phyloP scores from a whole-genome alignment of 2,888 invertebrate genomes.

The Hyppa rectilinea region DNA sequence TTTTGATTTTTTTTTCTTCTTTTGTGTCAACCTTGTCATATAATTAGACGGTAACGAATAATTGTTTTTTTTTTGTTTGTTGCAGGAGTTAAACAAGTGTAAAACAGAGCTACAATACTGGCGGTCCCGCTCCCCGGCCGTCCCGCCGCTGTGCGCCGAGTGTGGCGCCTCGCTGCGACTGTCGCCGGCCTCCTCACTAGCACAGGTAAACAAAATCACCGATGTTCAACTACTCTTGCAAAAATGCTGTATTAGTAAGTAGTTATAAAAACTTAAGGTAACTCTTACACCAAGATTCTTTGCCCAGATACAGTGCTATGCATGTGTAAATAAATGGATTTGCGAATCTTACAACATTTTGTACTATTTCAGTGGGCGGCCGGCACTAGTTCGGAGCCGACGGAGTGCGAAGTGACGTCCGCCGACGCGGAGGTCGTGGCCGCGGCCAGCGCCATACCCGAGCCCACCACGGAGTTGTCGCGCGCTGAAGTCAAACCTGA shows the following conservation, averaged over 20 bases:
- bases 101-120: constrained; percentile 97
- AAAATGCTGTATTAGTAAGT: neutral
- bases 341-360: neutral
- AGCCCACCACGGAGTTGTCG: constrained; percentile 61
- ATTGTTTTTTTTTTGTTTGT: constrained; percentile 33
- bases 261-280: too few species aligned
- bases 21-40: neutral
- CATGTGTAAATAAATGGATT: neutral
- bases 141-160: constrained; percentile 93
- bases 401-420: constrained; percentile 59
- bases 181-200: constrained; percentile 78
- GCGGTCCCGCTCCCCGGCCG: constrained; percentile 96
- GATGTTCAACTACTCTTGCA: neutral
- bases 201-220: constrained; percentile 71
- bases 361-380: constrained; percentile 80
- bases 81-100: constrained; percentile 96
- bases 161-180: constrained; percentile 91
- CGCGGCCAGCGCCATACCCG: constrained; percentile 56
- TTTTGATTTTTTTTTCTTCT: neutral
- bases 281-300: neutral
- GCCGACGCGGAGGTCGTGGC: constrained; percentile 55
- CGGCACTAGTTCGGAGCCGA: constrained; percentile 74
- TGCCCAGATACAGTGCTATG: neutral
- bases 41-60: neutral
- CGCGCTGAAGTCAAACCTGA: constrained; percentile 63